Base-by-base conservation (phyloP, 1,140 invertebrate genomes). In the Drosophila simulans region DNA sequence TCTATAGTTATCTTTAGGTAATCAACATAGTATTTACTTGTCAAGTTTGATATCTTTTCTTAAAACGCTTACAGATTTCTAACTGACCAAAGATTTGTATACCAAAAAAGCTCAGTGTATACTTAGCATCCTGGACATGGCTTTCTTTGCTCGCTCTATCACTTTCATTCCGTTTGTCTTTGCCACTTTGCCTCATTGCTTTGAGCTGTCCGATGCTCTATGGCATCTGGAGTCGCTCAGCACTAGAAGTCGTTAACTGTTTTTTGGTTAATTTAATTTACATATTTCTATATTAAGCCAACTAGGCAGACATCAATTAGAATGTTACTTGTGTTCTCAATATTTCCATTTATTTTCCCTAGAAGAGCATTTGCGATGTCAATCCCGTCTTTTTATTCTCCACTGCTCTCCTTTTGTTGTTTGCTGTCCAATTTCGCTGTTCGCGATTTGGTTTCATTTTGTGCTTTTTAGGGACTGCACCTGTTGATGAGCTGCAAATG, bases 401-500 rank as follows among this genome's bases (percentile, higher is more conserved):
- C 5, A n/a, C 12, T 51, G 22, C 25, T 68, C 62, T 75, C 37
- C 49, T 39, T 73, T 79, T 71, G 27, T 75, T 80, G 77, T 69
- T 79, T 84, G 71, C 58, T 49, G 49, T 62, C 53, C 68, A 82
- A 82, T 84, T 83, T 79, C 60, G 51, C 53, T 70, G 77, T 75
- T 79, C 69, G 62, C 39, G 27, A 39, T 54, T 31, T 43, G 45
- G 7, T 27, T 22, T 13, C 17, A 46, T 31, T 52, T 20, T 48
- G 12, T 57, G 0, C 31, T 5, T 35, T 22, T 12, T 10, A 12
- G 17, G 37, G 1, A 25, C 40, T 66, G 68, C 77, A 86, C 81
- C 82, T 86, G 81, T 85, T 83, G 74, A 83, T 69, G 80, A 63
- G 79, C 80, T 82, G 69, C 56, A 78, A 77, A 81, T 74, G 79